Conservation (phyloP, 2,113 vertebrate genomes). For the Nothocercus nigrocapillus region DNA sequence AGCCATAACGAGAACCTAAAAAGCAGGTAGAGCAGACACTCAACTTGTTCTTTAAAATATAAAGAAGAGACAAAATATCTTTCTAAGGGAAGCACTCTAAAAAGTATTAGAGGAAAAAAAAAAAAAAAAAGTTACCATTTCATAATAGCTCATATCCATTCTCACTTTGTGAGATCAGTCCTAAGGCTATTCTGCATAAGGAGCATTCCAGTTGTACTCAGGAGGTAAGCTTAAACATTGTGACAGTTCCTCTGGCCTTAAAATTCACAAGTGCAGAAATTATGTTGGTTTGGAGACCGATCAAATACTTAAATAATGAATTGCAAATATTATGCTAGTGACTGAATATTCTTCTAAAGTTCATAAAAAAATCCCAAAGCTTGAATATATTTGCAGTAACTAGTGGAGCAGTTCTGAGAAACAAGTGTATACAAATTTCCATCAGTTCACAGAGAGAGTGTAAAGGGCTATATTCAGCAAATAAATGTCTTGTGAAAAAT, state of each 20-base stretch:
- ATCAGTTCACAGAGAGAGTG: slow-evolving; percentile 13
- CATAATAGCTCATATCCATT: neutral
- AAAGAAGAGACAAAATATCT: neutral
- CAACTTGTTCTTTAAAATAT: neutral
- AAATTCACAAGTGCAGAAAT: neutral
- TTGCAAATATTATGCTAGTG: neutral
- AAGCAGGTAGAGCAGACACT: neutral
- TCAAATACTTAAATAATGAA: neutral
- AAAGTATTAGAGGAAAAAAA: neutral
- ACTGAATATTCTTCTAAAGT: neutral
- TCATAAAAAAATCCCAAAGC: neutral
- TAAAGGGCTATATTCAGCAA: slow-evolving; percentile 6
- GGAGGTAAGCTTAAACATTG: neutral
- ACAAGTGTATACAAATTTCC: slow-evolving; percentile 6
- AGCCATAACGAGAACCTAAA: neutral
- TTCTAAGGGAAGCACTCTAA: neutral
- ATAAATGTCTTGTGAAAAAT: neutral
- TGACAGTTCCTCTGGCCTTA: neutral
- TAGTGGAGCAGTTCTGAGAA: neutral
- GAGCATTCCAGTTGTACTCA: neutral
- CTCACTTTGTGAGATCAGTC: neutral
- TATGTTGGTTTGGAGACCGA: neutral
- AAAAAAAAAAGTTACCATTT: neutral
- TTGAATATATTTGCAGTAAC: neutral
- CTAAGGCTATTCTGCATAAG: neutral